Evolutionary conservation across 2,797 vertebrate species (phyloP).

Genomic region (Danio aesculapii): DNA sequence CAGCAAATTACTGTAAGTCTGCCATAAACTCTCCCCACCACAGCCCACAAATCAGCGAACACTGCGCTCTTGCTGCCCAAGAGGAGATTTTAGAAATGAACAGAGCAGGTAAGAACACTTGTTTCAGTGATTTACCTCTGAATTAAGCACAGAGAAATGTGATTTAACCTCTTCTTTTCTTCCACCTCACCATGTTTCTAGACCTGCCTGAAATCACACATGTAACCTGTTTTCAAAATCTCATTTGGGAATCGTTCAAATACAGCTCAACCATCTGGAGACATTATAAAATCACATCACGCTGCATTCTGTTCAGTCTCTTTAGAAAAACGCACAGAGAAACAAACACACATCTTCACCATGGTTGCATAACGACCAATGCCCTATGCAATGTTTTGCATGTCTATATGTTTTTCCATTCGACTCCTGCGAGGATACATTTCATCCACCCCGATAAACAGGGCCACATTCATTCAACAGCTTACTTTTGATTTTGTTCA

Average conservation of each 20-base stretch:
- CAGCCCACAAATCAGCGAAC: conserved; percentile 89
- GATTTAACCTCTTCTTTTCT: conserved; percentile 48
- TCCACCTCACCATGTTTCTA: conserved; percentile 35
- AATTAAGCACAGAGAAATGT: conserved; percentile 64
- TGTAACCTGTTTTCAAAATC: conserved; percentile 54
- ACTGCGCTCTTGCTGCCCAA: conserved; percentile 87
- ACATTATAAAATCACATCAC: conserved; percentile 52
- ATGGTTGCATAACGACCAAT: conserved; percentile 46
- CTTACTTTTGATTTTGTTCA: conserved; percentile 17
- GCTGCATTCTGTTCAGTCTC: conserved; percentile 43
- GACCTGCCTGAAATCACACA: conserved; percentile 46
- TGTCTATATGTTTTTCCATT: conserved; percentile 43
- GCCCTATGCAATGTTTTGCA: conserved; percentile 39
- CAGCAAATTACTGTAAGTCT: conserved; percentile 94
- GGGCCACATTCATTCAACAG: conserved; percentile 50
- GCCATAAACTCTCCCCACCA: conserved; percentile 90
- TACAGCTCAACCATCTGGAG: conserved; percentile 54
- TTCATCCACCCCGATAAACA: conserved; percentile 41
- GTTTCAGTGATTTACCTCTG: conserved; percentile 89
- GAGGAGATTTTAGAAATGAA: conserved; percentile 93
- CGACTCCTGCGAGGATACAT: conserved; percentile 55
- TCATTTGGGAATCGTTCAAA: conserved; percentile 52
- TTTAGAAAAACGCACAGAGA: conserved; percentile 25
- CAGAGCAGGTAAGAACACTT: conserved; percentile 92
- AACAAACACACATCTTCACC: conserved; percentile 49